Evolutionary conservation across 2,797 vertebrate genomes (phyloP).

Genomic region (Danio aesculapii): DNA sequence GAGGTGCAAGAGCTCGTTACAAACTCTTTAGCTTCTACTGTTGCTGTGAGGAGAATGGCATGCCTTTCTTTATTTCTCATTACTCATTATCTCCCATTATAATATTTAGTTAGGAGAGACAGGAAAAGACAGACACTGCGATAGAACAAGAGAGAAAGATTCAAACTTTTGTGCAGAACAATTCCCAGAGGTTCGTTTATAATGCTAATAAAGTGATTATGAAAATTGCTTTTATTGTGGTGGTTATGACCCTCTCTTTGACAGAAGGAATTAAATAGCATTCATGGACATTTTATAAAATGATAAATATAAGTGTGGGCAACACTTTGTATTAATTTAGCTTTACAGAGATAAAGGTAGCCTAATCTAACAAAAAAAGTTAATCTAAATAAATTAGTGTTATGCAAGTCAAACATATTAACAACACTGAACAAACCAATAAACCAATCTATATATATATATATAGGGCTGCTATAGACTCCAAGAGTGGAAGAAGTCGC

Average conservation of each 20-base stretch:
- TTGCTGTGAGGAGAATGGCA: conserved; percentile 76
- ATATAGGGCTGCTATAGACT: too few relatives aligned
- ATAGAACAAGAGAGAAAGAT: neutral
- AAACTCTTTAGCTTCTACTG: conserved; percentile 74
- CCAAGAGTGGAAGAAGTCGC: too few relatives aligned
- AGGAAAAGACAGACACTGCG: conserved; percentile 28
- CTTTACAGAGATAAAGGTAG: too few relatives aligned
- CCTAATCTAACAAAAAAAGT: too few relatives aligned
- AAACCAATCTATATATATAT: too few relatives aligned
- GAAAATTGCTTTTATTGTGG: neutral
- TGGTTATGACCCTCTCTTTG: neutral
- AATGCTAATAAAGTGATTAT: neutral
- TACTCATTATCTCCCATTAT: conserved; percentile 73
- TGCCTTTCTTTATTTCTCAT: conserved; percentile 77
- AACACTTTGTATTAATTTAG: too few relatives aligned
- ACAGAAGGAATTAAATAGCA: neutral
- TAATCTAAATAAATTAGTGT: neutral
- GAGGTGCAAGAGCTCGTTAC: conserved; percentile 73
- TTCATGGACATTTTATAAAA: neutral
- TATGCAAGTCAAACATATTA: too few relatives aligned
- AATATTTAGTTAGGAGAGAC: conserved; percentile 56
- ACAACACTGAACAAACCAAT: too few relatives aligned
- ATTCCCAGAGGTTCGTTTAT: neutral
- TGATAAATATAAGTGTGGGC: neutral
- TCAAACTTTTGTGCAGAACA: neutral